Base-by-base conservation (phyloP, 2,113 vertebrate species). In the Mixornis gularis region DNA sequence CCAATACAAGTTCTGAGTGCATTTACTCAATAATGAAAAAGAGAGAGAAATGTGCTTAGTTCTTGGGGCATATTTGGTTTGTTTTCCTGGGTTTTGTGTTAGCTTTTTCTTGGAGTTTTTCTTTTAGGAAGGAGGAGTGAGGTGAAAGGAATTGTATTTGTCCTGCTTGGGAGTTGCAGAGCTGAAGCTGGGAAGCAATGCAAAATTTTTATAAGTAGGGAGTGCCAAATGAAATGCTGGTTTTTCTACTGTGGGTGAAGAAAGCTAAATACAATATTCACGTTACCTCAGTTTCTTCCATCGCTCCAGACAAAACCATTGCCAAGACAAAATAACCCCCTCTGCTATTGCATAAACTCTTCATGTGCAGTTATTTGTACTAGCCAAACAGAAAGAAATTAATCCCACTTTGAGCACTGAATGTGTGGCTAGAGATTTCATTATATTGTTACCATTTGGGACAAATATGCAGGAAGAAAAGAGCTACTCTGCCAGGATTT, bases 311-410 rank as follows among this genome's bases (percentile, higher is more conserved):
- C 69, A 93, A 90, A 89, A 79, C 24, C 73, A 71, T 55, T 94
- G 85, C 89, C 90, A 95, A 96, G 82, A 87, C 79, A 94, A 95
- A 95, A 96, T 86, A 89, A 79, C 72, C 82, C 66, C 59, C 70
- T 90, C 91, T 93, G 79, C 85, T 95, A 71, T 84, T 93, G 89
- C 91, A 79, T 55, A 80, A 95, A 85, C 52, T 79, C 78, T 85
- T 92, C 59, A 70, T 87, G 85, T 87, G 79, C 91, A 91, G 56
- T 73, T 95, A 89, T 77, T 95, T 87, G 74, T 71, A 79, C 71
- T 66, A 94, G 71, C 89, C 89, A 92, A 96, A 95, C 13, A 92
- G 74, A 96, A 93, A 91, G 66, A 87, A 94, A 96, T 94, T 77
- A 87, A 92, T 95, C 71, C 71, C 59, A 49, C 74, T 96, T 70